These are phyloP conservation scores for Ictidomys tridecemlineatus DNA, from an alignment of 2,113 vertebrate species.

Conservation along the genomic window DNA sequence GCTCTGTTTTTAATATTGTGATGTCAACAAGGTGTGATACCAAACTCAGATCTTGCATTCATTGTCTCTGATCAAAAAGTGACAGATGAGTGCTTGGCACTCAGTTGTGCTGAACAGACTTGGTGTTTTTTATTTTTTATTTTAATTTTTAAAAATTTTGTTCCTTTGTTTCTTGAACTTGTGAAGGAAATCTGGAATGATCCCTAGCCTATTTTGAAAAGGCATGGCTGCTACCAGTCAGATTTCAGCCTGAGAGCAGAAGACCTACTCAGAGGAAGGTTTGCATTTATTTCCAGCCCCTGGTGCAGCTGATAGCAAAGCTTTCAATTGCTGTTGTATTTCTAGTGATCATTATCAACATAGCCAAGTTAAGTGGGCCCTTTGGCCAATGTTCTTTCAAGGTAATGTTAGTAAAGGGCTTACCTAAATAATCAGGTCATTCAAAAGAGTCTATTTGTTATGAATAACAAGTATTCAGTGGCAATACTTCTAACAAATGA, in stretches of 20 bases:
- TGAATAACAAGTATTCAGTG: constrained; percentile 4
- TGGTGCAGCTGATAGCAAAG: background rate
- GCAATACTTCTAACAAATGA: constrained; percentile 18
- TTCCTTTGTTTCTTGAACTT: background rate
- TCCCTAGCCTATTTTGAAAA: background rate
- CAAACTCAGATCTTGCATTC: background rate
- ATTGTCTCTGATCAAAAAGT: background rate
- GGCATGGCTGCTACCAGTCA: background rate
- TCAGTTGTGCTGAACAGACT: background rate
- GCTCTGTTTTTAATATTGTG: background rate
- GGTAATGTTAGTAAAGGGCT: background rate
- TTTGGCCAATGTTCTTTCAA: constrained; percentile 32
- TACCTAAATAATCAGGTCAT: constrained; percentile 24
- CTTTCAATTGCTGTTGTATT: background rate
- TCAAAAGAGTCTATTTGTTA: constrained; percentile 22
- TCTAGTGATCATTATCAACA: background rate
- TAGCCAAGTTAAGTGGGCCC: background rate
- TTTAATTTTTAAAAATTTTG: background rate
- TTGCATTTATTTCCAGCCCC: background rate
- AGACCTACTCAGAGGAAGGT: background rate
- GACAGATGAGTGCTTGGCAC: background rate
- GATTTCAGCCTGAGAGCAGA: background rate
- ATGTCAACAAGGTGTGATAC: background rate
- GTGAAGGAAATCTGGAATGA: background rate
- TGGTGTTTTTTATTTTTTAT: background rate